Conservation (phyloP, 2,113 vertebrate species). For the Muntiacus muntjak region DNA sequence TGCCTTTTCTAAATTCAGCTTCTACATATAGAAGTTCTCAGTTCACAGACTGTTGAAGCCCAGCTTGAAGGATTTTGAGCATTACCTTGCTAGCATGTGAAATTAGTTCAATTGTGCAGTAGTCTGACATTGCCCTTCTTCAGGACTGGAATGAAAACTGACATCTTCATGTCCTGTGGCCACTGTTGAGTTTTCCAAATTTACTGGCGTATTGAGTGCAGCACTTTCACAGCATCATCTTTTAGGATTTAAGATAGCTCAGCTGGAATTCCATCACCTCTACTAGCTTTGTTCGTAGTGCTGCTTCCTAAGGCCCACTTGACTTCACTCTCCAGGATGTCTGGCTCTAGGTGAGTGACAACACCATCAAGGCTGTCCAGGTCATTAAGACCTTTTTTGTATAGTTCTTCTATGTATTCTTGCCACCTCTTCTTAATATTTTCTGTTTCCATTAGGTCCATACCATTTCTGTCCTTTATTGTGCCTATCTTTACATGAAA, state of each 20-base stretch:
- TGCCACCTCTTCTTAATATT: background rate
- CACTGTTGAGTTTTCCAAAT: background rate
- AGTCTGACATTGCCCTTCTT: background rate
- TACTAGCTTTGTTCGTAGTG: background rate
- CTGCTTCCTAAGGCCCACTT: background rate
- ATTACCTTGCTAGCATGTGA: background rate
- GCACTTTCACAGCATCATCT: background rate
- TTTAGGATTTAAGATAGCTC: background rate
- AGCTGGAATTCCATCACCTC: background rate
- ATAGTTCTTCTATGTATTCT: background rate
- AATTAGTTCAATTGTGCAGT: background rate
- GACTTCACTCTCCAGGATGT: background rate
- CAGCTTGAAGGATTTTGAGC: background rate
- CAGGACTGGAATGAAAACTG: background rate
- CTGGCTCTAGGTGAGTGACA: background rate
- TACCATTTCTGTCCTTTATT: background rate
- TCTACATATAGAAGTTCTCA: background rate
- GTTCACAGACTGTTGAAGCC: background rate
- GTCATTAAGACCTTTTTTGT: background rate
- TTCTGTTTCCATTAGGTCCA: background rate
- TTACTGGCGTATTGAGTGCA: background rate
- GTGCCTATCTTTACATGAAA: background rate
- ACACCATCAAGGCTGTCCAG: background rate
- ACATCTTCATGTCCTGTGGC: background rate
- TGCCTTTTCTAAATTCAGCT: background rate